A percentile compares a stretch with the other conserved stretches of the same genome.
These are phyloP conservation scores for Cremastinae sp. DNA, from an alignment of 2,888 invertebrate genomes.

Conservation along the genomic window DNA sequence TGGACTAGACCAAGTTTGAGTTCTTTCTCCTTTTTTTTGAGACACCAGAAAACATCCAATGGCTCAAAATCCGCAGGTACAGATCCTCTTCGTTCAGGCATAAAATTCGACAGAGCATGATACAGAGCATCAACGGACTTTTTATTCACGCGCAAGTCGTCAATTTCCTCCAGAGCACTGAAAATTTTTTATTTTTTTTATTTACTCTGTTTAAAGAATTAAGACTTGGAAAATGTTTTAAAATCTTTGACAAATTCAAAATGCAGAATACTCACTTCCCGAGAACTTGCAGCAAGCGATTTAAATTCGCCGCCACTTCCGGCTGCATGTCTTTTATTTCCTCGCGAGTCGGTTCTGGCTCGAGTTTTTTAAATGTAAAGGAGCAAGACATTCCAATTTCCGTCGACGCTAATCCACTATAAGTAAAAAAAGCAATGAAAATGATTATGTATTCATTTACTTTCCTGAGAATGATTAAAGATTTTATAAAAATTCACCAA, in stretches of 20 bases:
- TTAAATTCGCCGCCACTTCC: conserved; percentile 69
- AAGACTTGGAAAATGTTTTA: neutral
- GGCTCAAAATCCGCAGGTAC: conserved; percentile 61
- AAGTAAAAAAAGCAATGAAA: neutral
- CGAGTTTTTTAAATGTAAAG: conserved; percentile 65
- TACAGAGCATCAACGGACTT: conserved; percentile 67
- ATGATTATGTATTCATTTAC: neutral
- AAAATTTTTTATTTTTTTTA: conserved; percentile 45
- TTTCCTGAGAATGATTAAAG: neutral
- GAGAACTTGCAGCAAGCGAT: conserved; percentile 67
- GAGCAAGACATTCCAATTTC: conserved; percentile 67
- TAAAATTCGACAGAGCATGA: conserved; percentile 68
- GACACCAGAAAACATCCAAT: conserved; percentile 73
- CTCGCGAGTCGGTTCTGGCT: conserved; percentile 60
- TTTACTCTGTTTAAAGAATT: neutral
- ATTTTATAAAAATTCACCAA: conserved; percentile 65
- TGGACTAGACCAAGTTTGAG: conserved; percentile 72
- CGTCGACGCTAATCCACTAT: conserved; percentile 70
- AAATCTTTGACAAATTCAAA: conserved; percentile 3
- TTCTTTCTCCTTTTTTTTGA: conserved; percentile 68
- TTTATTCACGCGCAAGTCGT: conserved; percentile 62
- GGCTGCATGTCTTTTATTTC: conserved; percentile 66
- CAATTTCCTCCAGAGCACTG: conserved; percentile 70
- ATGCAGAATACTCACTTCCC: conserved; percentile 66
- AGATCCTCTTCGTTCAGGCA: conserved; percentile 63